Base-by-base conservation (phyloP, 2,888 invertebrate species). In the Limnephilus rhombicus region DNA sequence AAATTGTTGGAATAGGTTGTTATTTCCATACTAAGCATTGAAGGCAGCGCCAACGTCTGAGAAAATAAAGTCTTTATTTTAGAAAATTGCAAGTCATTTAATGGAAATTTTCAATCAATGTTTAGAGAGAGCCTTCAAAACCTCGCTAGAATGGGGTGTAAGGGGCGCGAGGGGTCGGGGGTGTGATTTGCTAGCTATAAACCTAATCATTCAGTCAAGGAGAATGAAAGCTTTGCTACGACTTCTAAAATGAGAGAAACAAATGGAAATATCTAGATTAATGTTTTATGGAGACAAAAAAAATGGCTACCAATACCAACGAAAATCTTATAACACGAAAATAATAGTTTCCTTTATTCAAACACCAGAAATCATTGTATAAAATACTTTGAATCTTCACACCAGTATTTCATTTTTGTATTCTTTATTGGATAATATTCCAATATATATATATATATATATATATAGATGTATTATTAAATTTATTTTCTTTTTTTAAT, bases 61-160 rank as follows among this genome's bases (percentile, higher is more conserved):
- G 83, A 83, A 37, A 83, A 83, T 83, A 41, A 83, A 83, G 83
- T 37, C 37, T 41, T 83, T 83, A 24, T 41, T 37, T 37, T 24
- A n/a, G 2, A 83, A 37, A 83, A 83, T 18, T 83, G 83, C 83
- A 83, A 83, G 83, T 83, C 83, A 83, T 41, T 83, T 83, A 83
- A 83, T 83, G 83, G 83, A 83, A 83, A 37, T 83, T 83, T 37
- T 37, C 83, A 83, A 83, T 83, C 83, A 83, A 83, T 37, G 18
- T 34, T 83, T 5, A 37, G 83, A 68, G 68, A 83, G 37, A 83
- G 37, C 83, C 83, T 83, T 83, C 83, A 83, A 83, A 83, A 18
- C 34, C 34, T 83, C 83, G 24, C 68, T 24, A 18, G 53, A 2
- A 53, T 4, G 53, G 18, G 53, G 53, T 53, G 53, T 5, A 53